Evolutionary conservation across 2,888 invertebrate species (phyloP).

Genomic region (Synanthedon vespiformis): DNA sequence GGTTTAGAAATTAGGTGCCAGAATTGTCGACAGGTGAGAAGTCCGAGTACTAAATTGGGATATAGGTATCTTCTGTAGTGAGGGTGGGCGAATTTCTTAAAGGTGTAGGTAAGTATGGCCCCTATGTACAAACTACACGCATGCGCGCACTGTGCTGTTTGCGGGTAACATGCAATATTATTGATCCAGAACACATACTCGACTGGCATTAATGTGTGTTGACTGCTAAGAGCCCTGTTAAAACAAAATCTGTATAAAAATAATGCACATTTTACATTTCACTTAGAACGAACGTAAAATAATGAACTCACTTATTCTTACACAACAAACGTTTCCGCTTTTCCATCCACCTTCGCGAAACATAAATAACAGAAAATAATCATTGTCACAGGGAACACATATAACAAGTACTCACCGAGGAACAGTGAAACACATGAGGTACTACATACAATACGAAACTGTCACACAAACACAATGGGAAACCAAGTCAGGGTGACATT

Average conservation of each 20-base stretch:
- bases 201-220: slow-evolving; percentile 71
- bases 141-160: slow-evolving; percentile 62
- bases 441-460: too few relatives aligned
- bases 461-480: too few relatives aligned
- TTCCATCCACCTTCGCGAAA: slow-evolving; percentile 69
- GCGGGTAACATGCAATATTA: slow-evolving; percentile 61
- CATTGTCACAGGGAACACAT: slow-evolving; percentile 51
- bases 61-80: slow-evolving; percentile 28
- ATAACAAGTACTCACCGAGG: slow-evolving; percentile 54
- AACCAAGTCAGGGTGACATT: too few relatives aligned
- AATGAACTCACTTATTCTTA: slow-evolving; percentile 69
- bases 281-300: slow-evolving; percentile 55
- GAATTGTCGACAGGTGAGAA: slow-evolving; percentile 32
- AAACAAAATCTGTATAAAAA: slow-evolving; percentile 64
- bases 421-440: slow-evolving; percentile 4
- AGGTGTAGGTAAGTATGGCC: slow-evolving; percentile 34
- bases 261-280: slow-evolving; percentile 52
- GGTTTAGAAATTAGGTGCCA: slow-evolving; percentile 24
- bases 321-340: slow-evolving; percentile 65
- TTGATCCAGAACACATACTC: slow-evolving; percentile 65
- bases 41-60: slow-evolving; percentile 21
- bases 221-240: slow-evolving; percentile 71
- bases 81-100: slow-evolving; percentile 32
- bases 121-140: slow-evolving; percentile 53
- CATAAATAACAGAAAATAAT: slow-evolving; percentile 51